Evolutionary conservation across 2,797 vertebrate genomes (phyloP), one percentile per base, ranked within the genome.

Genomic region (Morus bassanus): DNA sequence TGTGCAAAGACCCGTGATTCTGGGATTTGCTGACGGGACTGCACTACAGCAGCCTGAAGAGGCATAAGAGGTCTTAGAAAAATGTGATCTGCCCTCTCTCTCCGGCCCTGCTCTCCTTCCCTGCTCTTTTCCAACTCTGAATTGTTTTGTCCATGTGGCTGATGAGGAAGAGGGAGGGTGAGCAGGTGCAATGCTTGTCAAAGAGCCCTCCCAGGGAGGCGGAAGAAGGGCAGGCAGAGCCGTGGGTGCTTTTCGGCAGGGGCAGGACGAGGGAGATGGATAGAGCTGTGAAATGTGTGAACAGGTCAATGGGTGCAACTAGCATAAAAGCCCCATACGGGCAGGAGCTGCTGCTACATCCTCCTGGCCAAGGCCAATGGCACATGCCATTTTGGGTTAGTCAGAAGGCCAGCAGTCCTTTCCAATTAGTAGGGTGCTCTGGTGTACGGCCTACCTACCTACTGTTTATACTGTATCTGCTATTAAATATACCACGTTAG

Each of bases 101-200:
- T 45, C 60, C 39, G 69, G 33, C 21, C 35, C 39, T 63, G 60
- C 31, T 51, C 56, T 56, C 53, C 48, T 68, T 56, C 35, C 30
- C 39, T 67, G 27, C 19, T 64, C 39, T 61, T 59, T 78, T n/a
- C 65, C 45, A 57, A 3, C 8, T 5, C 43, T 17, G 46, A 33
- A 4, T 13, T 50, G 39, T 53, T 31, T 10, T 25, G 28, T 65
- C 67, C 25, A 7, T 0, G 0, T 17, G 53, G 33, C 2, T 63
- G 64, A 27, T 0, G 0, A 83, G 79, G 33, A 61, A 51, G 10
- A 59, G 30, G 15, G 39, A 60, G 31, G 35, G 33, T 18, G 56
- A 85, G 50, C 68, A 78, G 45, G 70, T 4, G 10, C 60, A 31
- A 9, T 4, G 27, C 33, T 31, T 64, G 46, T 18, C 72, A 18